Percentiles rank a stretch among this genome's conserved stretches.
These are phyloP conservation scores for Falco columbarius DNA, from an alignment of 2,797 vertebrate genomes.

Conservation along the genomic window DNA sequence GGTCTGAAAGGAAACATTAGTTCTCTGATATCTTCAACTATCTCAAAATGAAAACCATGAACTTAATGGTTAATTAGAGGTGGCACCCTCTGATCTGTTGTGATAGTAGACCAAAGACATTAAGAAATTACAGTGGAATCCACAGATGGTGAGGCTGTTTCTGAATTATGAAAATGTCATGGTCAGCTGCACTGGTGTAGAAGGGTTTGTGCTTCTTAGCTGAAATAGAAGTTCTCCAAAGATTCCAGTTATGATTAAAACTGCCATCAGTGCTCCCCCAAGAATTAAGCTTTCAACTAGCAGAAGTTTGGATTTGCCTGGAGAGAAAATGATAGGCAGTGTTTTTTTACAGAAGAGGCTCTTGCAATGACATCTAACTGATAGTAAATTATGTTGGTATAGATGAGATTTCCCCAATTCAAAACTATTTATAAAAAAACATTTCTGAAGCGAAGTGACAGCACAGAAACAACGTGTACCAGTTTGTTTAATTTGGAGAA, in stretches of 20 bases:
- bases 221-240: conserved; percentile 82
- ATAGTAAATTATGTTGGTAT: background rate
- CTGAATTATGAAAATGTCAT: conserved; percentile 82
- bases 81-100: background rate
- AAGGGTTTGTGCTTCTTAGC: conserved; percentile 79
- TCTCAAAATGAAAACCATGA: background rate
- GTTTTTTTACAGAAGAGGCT: background rate
- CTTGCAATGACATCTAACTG: background rate
- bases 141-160: conserved; percentile 75
- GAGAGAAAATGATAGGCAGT: background rate
- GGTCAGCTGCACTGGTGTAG: conserved; percentile 80
- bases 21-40: background rate
- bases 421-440: background rate
- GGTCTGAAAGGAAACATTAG: background rate
- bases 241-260: conserved; percentile 78
- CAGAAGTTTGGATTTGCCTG: conserved; percentile 66
- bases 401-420: background rate
- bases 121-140: background rate
- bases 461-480: background rate
- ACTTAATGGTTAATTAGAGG: background rate
- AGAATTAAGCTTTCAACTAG: conserved; percentile 80
- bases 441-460: background rate
- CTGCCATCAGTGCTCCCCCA: conserved; percentile 73
- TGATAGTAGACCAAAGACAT: background rate
- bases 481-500: background rate